Evolutionary conservation across 2,113 vertebrate genomes (phyloP), one percentile per base, ranked within the genome.

Genomic region (Microcebus murinus): DNA sequence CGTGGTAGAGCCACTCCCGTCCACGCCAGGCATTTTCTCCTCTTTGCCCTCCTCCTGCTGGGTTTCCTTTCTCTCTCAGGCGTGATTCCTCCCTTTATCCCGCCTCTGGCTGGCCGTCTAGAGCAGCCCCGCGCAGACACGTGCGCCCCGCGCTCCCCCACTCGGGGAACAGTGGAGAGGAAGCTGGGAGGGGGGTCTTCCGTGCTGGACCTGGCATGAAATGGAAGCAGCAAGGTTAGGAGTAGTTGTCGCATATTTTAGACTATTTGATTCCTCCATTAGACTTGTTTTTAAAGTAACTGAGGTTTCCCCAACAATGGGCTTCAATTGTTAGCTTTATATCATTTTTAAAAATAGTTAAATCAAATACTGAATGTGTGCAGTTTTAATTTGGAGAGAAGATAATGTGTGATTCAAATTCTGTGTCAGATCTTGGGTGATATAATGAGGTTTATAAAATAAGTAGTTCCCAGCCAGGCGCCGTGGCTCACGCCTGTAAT

Each of bases 321-420:
- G 79, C 87, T 90, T 87, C 34, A 63, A 70, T 87, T 76, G 36
- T 91, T 77, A 65, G 21, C 25, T 61, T 95, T 67, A 39, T 59
- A 87, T 59, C 65, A 59, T 84, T 68, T 80, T 67, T 90, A 45
- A 74, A 55, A 59, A 74, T 45, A 74, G 73, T 34, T 27, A 68
- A 61, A 8, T 74, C 21, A 84, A 73, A 80, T 85, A 76, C 34
- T 79, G 85, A 80, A n/a, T 76, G 29, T 61, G 21, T 76, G 7
- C 86, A n/a, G 68, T 82, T 73, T 95, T 70, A 76, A 55, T 45
- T 63, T 79, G 65, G 82, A 68, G 39, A 91, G 50, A 80, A 84
- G 42, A 67, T 74, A 81, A 93, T 74, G 42, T 36, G 39, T 71
- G 61, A 91, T 59, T 83, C 36, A 88, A 84, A 71, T 79, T 87